phyloP scores from a whole-genome alignment of 2,113 vertebrate species.

The Actinemys pallida region DNA sequence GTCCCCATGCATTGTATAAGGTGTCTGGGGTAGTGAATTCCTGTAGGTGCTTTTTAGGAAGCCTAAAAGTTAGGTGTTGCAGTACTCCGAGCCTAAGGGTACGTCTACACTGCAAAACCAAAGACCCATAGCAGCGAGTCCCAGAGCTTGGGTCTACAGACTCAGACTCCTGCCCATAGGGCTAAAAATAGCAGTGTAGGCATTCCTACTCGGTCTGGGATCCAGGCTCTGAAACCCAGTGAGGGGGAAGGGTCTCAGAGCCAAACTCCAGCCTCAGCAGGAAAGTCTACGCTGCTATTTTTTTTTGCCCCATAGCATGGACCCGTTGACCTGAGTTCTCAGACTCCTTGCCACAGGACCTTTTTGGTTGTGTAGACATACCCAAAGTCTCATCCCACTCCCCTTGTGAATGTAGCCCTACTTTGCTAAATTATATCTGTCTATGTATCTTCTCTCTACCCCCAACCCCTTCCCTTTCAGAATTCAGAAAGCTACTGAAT shows the following conservation, averaged over 20 bases:
- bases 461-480: slow-evolving; percentile 72
- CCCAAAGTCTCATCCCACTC: not conserved
- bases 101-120: not conserved
- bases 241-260: not conserved
- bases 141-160: not conserved
- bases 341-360: not conserved
- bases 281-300: not conserved
- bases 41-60: not conserved
- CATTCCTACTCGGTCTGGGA: not conserved
- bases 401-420: not conserved
- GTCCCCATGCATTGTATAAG: not conserved
- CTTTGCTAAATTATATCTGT: not conserved
- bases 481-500: slow-evolving; percentile 95
- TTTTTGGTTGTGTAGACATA: not conserved
- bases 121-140: not conserved
- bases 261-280: not conserved
- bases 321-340: not conserved
- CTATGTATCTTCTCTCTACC: not conserved
- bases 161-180: no score
- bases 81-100: not conserved
- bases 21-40: not conserved
- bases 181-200: not conserved
- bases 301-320: not conserved
- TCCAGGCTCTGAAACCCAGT: not conserved
- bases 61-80: not conserved